Conservation (phyloP, 2,797 vertebrate species). For the Taenioides sp. region DNA sequence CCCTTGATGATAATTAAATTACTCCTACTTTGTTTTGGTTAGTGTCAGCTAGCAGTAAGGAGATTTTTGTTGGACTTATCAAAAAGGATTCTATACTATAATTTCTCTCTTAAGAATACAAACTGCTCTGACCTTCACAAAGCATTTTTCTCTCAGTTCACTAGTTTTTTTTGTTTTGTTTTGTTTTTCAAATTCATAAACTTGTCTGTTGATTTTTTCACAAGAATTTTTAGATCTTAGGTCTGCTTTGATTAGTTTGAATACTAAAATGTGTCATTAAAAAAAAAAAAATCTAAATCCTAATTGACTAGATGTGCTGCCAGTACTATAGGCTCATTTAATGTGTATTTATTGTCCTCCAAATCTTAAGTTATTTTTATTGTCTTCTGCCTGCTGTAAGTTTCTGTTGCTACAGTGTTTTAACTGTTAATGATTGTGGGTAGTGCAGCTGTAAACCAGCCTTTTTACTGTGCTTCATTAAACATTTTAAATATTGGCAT, state of each 20-base stretch:
- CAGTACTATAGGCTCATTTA: background rate
- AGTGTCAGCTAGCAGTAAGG: background rate
- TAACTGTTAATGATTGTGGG: slow-evolving; percentile 13
- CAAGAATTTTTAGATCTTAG: background rate
- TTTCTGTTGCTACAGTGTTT: slow-evolving; percentile 21
- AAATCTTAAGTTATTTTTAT: background rate
- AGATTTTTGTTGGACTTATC: background rate
- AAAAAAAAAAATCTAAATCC: background rate
- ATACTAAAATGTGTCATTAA: background rate
- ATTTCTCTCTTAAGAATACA: background rate
- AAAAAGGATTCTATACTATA: background rate
- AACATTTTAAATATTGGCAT: slow-evolving; percentile 26
- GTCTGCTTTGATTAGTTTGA: background rate
- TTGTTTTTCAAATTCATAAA: background rate
- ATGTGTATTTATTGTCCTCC: slow-evolving; percentile 1
- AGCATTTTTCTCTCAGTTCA: background rate
- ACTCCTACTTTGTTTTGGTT: background rate
- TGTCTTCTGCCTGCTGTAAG: slow-evolving; percentile 15
- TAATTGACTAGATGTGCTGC: background rate
- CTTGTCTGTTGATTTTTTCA: background rate
- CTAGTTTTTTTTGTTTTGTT: background rate
- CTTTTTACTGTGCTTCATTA: slow-evolving; percentile 38
- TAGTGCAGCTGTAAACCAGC: slow-evolving; percentile 14
- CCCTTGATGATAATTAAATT: background rate
- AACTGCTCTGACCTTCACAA: background rate